A percentile compares a stretch with the other conserved stretches of the same genome.
Conservation (phyloP, 2,888 invertebrate genomes). For the Leuctra nigra region DNA sequence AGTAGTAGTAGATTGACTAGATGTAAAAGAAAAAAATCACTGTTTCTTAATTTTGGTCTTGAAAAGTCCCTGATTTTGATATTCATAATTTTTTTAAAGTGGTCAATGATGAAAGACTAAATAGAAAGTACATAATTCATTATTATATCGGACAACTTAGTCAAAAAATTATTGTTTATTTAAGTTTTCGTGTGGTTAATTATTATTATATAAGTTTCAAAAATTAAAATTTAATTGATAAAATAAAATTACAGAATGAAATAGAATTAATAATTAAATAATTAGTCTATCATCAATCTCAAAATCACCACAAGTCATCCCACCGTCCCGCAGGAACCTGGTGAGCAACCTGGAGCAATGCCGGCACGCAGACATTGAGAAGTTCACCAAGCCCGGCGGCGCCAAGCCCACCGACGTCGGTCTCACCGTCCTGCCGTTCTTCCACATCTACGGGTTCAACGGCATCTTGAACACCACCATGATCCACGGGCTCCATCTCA, state of each 20-base stretch:
- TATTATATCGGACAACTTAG: no score
- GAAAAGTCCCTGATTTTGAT: no score
- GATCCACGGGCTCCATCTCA: slow-evolving; percentile 52
- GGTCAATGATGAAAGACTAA: no score
- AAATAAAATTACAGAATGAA: background rate
- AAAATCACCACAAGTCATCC: no score
- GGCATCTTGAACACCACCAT: slow-evolving; percentile 57
- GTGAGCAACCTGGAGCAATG: slow-evolving; percentile 49
- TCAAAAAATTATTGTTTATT: no score
- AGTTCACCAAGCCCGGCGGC: background rate
- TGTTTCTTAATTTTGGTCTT: no score
- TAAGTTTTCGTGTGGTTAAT: no score
- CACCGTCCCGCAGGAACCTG: slow-evolving; percentile 45
- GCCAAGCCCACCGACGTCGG: slow-evolving; percentile 48
- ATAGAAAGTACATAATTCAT: no score
- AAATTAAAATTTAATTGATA: background rate
- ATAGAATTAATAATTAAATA: background rate
- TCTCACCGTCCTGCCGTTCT: slow-evolving; percentile 65
- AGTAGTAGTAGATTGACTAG: no score
- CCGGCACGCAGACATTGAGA: slow-evolving; percentile 36
- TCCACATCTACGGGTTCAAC: slow-evolving; percentile 72
- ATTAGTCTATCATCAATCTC: no score
- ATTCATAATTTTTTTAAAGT: no score
- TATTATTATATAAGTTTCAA: background rate
- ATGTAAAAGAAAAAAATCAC: no score